Evolutionary conservation across 2,888 invertebrate species (phyloP), one percentile per base, ranked within the genome.

Genomic region (Euphydryas editha): DNA sequence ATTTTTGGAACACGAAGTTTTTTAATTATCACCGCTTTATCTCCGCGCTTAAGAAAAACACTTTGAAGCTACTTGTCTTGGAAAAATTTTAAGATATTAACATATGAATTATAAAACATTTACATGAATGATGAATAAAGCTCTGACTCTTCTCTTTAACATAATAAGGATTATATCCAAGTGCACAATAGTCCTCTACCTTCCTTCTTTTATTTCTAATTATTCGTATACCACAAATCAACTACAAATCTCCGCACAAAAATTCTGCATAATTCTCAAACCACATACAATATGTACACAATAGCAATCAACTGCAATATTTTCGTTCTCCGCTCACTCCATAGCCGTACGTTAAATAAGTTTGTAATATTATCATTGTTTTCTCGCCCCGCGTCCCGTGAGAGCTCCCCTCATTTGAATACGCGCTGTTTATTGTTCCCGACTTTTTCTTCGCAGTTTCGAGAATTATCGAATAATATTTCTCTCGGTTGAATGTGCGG

Each of bases 341-440:
- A 70, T 79, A 80, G 86, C 86, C 81, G 74, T 69, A 59, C 76
- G 79, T 79, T 85, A 89, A 90, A 89, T 86, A 89, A 89, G 82
- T 88, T 89, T 88, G 89, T 88, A 87, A 90, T 88, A 88, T 90
- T 86, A 90, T 90, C 87, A 89, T 89, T 90, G 89, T 90, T 87
- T 86, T 81, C 51, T 51, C 81, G 73, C 81, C 80, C 81, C 69
- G 75, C 81, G 76, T 67, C 76, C 85, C 79, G 72, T 67, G 75
- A 81, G 79, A 81, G 76, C 77, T 74, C 75, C 76, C 76, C 82
- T 89, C 87, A 90, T 90, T 90, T 90, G 90, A 90, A 90, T 90
- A 90, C 84, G 76, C 84, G 86, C 87, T 87, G 88, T 88, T 86
- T 89, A 89, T 88, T 89, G 87, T 85, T 81, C 81, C 81, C 67